phyloP scores from a whole-genome alignment of 2,113 vertebrate species.

The Protobothrops flavoviridis region DNA sequence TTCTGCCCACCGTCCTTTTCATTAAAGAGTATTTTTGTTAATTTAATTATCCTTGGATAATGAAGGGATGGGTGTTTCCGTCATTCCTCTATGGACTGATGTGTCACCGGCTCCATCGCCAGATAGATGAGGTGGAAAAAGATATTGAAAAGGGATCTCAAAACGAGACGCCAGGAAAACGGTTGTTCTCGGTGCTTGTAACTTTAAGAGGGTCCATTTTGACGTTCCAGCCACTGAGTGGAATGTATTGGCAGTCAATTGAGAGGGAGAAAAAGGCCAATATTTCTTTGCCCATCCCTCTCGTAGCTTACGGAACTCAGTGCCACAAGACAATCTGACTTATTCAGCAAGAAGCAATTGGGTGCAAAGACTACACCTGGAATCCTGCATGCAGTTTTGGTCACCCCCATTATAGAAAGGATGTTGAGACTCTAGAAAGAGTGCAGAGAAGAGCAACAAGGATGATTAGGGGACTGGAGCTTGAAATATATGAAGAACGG shows the following conservation, averaged over 20 bases:
- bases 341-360: background rate
- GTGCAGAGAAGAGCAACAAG: background rate
- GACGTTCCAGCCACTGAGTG: background rate
- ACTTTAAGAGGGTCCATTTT: background rate
- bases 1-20: background rate
- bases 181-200: background rate
- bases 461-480: background rate
- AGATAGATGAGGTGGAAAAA: background rate
- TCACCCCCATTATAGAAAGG: background rate
- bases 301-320: background rate
- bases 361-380: background rate
- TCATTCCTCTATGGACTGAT: background rate
- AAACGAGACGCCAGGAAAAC: background rate
- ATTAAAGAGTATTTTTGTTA: background rate
- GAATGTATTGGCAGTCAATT: background rate
- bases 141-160: background rate
- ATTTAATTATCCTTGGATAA: background rate
- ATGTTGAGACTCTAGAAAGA: background rate
- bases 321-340: background rate
- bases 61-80: background rate
- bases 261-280: background rate
- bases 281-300: background rate
- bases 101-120: background rate
- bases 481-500: too few species aligned
- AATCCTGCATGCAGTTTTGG: background rate